Percentiles rank a stretch among this genome's conserved stretches.
These are phyloP conservation scores for Polietes domitor DNA, from an alignment of 2,888 invertebrate species.

Conservation along the genomic window DNA sequence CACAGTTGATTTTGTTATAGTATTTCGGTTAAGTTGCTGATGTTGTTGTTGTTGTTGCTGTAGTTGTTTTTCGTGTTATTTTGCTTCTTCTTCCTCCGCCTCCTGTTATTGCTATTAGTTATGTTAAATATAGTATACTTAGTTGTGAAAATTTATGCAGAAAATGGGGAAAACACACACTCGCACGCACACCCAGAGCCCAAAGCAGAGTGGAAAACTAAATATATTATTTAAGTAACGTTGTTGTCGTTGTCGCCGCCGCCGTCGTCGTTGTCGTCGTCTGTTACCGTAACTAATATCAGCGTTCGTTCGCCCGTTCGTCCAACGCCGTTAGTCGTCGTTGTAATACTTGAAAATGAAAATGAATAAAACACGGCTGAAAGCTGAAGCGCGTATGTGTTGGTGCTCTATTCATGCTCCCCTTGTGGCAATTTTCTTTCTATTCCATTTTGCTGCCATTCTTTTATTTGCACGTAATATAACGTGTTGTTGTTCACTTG, in stretches of 20 bases:
- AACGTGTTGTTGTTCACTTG: conserved; percentile 37
- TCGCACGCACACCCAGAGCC: not conserved
- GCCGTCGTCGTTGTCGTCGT: conserved; percentile 28
- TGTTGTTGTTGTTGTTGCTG: not conserved
- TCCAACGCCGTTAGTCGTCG: conserved; percentile 49
- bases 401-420: not conserved
- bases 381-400: conserved; percentile 9
- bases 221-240: conserved; percentile 55
- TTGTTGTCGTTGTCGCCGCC: conserved; percentile 29
- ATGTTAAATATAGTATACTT: conserved; percentile 28
- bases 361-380: conserved; percentile 23
- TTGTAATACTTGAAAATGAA: conserved; percentile 43
- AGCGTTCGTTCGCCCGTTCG: conserved; percentile 38
- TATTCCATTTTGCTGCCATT: conserved; percentile 27
- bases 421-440: conserved; percentile 30
- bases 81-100: not conserved
- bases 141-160: conserved; percentile 27
- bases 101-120: conserved; percentile 18
- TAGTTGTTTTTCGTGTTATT: not conserved
- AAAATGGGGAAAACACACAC: conserved; percentile 28
- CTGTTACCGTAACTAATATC: conserved; percentile 59
- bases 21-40: conserved; percentile 1
- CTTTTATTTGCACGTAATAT: conserved; percentile 31
- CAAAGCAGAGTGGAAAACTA: conserved; percentile 21
- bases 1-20: conserved; percentile 20